Percentiles rank a stretch among this genome's conserved stretches.
phyloP scores from a whole-genome alignment of 2,113 vertebrate species.

The Xenus cinereus region DNA sequence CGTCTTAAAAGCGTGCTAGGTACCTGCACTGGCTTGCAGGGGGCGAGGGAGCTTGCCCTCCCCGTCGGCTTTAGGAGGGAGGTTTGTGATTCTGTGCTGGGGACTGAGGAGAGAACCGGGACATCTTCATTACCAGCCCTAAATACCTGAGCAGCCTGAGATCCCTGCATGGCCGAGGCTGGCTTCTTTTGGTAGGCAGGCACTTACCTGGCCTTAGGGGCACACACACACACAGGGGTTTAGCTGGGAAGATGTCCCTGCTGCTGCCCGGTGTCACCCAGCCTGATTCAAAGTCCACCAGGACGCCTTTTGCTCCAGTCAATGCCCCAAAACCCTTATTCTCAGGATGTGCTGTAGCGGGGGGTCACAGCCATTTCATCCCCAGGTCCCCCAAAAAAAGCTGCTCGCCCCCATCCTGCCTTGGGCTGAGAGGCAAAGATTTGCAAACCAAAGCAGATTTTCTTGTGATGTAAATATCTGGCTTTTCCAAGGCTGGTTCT shows the following conservation, averaged over 20 bases:
- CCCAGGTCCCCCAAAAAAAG: neutral
- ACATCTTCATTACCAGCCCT: neutral
- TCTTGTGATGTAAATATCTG: neutral
- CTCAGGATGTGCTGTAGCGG: fast-evolving
- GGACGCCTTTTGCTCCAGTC: neutral
- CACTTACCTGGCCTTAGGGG: conserved; percentile 32
- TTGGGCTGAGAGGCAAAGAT: neutral
- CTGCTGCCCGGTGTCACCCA: neutral
- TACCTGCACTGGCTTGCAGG: conserved; percentile 9
- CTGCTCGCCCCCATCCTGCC: neutral
- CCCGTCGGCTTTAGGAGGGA: neutral
- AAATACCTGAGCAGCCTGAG: neutral
- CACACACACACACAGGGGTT: fast-evolving
- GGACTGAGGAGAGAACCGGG: neutral
- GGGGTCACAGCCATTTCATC: neutral
- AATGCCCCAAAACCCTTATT: neutral
- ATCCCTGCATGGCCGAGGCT: neutral
- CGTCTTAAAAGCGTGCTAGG: neutral
- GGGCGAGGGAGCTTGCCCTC: neutral
- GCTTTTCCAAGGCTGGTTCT: neutral
- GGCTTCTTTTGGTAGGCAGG: neutral
- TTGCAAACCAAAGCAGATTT: neutral
- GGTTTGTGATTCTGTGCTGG: neutral
- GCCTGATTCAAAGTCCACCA: neutral
- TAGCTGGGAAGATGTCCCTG: neutral